Evolutionary conservation across 2,113 vertebrate genomes (phyloP).

Genomic region (Micronycteris hirsuta): DNA sequence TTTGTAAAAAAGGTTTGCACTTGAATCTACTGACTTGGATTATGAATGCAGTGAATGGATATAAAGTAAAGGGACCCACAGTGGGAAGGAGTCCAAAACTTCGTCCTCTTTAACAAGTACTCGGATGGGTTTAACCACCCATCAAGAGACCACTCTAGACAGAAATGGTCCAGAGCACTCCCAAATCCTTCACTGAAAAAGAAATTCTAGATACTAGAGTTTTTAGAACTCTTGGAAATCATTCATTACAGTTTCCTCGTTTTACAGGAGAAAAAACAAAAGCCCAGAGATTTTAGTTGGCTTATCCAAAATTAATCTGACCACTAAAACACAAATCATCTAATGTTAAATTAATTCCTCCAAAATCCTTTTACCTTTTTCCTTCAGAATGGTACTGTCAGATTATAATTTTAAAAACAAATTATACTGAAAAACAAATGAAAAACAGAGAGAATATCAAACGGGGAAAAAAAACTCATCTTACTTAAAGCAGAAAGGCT

Average conservation of each 20-base stretch:
- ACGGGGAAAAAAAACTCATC: neutral
- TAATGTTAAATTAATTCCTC: neutral
- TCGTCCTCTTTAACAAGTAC: neutral
- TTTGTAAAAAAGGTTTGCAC: neutral
- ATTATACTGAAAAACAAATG: neutral
- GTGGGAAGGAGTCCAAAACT: neutral
- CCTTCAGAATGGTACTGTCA: neutral
- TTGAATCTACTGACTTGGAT: neutral
- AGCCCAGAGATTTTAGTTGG: neutral
- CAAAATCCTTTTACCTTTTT: neutral
- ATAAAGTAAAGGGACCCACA: neutral
- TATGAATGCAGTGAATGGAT: neutral
- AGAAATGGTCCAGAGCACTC: neutral
- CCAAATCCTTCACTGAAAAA: neutral
- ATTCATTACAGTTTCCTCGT: neutral
- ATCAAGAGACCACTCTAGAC: neutral
- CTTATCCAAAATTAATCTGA: neutral
- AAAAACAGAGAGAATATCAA: neutral
- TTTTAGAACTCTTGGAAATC: neutral
- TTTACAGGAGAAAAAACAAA: neutral
- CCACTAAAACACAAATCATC: neutral
- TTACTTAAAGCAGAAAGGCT: neutral
- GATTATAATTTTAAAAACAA: conserved; percentile 38
- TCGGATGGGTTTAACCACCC: neutral
- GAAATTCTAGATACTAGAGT: neutral